These are phyloP conservation scores for Diplazon laetatorius DNA, from an alignment of 2,888 invertebrate genomes.

Conservation along the genomic window DNA sequence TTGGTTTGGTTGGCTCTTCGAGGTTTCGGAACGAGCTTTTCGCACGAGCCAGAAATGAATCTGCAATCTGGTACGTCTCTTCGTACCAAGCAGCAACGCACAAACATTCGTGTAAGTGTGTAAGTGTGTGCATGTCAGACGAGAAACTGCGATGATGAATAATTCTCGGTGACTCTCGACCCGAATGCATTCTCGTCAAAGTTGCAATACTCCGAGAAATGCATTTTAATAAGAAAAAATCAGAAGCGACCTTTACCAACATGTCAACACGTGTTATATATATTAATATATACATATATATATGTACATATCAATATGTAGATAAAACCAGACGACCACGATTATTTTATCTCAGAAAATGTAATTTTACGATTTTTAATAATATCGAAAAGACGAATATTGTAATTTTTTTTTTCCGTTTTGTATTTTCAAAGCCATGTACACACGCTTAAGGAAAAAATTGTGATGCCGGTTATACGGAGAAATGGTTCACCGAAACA, in stretches of 20 bases:
- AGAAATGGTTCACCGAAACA: too few relatives aligned
- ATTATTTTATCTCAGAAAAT: too few relatives aligned
- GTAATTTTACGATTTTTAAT: too few relatives aligned
- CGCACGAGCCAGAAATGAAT: constrained; percentile 35
- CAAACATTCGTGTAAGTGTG: too few relatives aligned
- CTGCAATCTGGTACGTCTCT: constrained; percentile 43
- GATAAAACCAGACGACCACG: too few relatives aligned
- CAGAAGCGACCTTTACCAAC: neutral
- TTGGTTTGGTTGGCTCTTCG: neutral
- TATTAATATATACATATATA: neutral
- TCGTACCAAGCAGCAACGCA: constrained; percentile 21
- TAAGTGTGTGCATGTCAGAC: too few relatives aligned
- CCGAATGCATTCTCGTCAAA: constrained; percentile 27
- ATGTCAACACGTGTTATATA: too few relatives aligned
- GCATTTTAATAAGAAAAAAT: constrained; percentile 13
- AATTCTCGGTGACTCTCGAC: constrained; percentile 35
- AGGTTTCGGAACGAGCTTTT: constrained; percentile 10
- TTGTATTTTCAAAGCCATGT: too few relatives aligned
- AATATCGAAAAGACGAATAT: too few relatives aligned
- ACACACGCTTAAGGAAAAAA: too few relatives aligned
- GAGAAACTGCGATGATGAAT: constrained; percentile 54
- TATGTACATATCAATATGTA: neutral
- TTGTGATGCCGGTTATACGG: too few relatives aligned
- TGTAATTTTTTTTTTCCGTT: too few relatives aligned
- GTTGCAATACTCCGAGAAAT: constrained; percentile 28